These are phyloP conservation scores for Equus quagga DNA, from an alignment of 2,113 vertebrate species.

Conservation along the genomic window DNA sequence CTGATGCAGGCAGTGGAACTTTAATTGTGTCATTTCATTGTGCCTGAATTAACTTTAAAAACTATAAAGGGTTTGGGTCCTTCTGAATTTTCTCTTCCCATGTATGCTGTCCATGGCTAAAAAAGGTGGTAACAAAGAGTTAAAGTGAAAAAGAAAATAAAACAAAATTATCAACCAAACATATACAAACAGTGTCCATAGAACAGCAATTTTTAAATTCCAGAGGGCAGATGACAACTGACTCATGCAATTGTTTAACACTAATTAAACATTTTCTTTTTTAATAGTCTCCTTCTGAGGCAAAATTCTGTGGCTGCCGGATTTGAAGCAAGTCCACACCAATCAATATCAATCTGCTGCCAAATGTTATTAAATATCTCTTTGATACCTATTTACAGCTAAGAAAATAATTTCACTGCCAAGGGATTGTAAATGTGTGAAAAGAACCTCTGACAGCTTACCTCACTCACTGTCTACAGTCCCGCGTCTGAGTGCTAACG, in stretches of 20 bases:
- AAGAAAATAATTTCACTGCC: conserved; percentile 89
- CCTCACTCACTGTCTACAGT: conserved; percentile 91
- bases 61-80: not conserved
- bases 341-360: conserved; percentile 88
- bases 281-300: conserved; percentile 67
- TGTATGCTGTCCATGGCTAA: not conserved
- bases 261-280: conserved; percentile 78
- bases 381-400: conserved; percentile 90
- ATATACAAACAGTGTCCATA: conserved; percentile 4
- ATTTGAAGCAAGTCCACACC: conserved; percentile 80
- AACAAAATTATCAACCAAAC: not conserved
- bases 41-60: not conserved
- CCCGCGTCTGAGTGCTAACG: conserved; percentile 86
- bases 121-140: conserved; percentile 18
- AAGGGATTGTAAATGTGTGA: conserved; percentile 87
- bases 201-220: conserved; percentile 75
- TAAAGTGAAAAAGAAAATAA: conserved; percentile 7
- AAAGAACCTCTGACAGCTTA: conserved; percentile 88
- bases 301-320: conserved; percentile 78
- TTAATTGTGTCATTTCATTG: not conserved
- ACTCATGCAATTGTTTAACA: conserved; percentile 79
- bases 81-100: not conserved
- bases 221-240: conserved; percentile 62
- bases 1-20: not conserved
- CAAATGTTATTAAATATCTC: conserved; percentile 91